Conservation (phyloP, 2,888 invertebrate species). For the Brassicogethes aeneus region DNA sequence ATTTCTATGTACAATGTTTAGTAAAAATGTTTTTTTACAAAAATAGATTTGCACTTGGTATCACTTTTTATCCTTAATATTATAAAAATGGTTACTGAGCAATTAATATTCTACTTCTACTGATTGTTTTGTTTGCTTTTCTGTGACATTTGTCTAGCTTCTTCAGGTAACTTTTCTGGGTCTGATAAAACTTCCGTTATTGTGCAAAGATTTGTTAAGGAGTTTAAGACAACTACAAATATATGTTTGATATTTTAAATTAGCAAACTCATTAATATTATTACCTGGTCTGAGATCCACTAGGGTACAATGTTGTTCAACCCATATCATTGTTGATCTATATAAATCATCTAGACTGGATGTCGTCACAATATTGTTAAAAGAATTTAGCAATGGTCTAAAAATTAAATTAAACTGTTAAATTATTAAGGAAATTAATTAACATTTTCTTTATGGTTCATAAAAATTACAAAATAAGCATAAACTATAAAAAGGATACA, state of each 20-base stretch:
- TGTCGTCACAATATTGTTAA: constrained; percentile 86
- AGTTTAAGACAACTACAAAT: constrained; percentile 81
- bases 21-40: constrained; percentile 1
- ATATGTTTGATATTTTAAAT: constrained; percentile 4
- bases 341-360: constrained; percentile 86
- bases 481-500: constrained; percentile 68
- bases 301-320: constrained; percentile 93
- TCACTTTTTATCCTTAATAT: constrained; percentile 10
- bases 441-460: too few species aligned
- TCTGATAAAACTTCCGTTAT: constrained; percentile 87
- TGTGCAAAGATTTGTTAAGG: constrained; percentile 81
- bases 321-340: constrained; percentile 86
- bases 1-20: too few species aligned
- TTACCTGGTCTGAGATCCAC: constrained; percentile 87
- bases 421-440: constrained; percentile 42
- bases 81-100: constrained; percentile 13
- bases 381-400: constrained; percentile 81
- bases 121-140: constrained; percentile 7
- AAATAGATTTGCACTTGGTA: constrained; percentile 16
- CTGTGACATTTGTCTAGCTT: constrained; percentile 69
- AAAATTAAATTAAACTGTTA: constrained; percentile 84
- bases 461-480: constrained; percentile 5
- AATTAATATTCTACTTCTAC: constrained; percentile 6
- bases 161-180: constrained; percentile 81
- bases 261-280: not conserved